A percentile compares a stretch with the other conserved stretches of the same genome.
phyloP scores from a whole-genome alignment of 53 echinoderm and acorn worm genomes.

The Apostichopus leukothele region DNA sequence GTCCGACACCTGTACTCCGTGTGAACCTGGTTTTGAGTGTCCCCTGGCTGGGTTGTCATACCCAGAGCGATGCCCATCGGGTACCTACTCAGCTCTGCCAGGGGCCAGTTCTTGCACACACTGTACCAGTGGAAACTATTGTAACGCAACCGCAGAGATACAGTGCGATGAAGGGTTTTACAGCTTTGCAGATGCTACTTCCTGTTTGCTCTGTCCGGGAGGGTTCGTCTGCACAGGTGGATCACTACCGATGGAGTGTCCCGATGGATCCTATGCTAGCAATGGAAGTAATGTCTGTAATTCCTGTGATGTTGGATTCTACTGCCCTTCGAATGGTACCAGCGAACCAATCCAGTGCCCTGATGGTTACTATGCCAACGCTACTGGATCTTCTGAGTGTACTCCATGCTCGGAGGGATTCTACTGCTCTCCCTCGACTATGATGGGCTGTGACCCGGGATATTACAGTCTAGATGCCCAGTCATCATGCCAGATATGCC shows the following conservation, averaged over 20 bases:
- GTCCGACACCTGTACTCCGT: conserved; percentile 64
- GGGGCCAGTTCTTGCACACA: conserved; percentile 56
- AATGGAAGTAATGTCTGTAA: conserved; percentile 76
- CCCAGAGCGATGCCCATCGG: conserved; percentile 59
- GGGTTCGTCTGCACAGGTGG: conserved; percentile 71
- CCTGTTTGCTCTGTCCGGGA: conserved; percentile 75
- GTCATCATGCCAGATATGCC: conserved; percentile 71
- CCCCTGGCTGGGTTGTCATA: conserved; percentile 53
- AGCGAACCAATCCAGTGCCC: conserved; percentile 75
- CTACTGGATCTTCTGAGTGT: conserved; percentile 58
- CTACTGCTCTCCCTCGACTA: conserved; percentile 67
- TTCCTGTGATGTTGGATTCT: conserved; percentile 67
- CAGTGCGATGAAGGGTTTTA: conserved; percentile 75
- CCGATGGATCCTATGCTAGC: conserved; percentile 65
- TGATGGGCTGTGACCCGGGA: conserved; percentile 66
- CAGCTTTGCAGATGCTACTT: conserved; percentile 70
- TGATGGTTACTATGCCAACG: conserved; percentile 66
- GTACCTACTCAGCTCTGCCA: conserved; percentile 50
- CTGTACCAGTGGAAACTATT: conserved; percentile 77
- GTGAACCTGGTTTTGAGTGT: conserved; percentile 75
- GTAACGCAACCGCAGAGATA: conserved; percentile 57
- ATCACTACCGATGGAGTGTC: conserved; percentile 44
- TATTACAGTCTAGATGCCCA: conserved; percentile 71
- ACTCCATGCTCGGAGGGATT: conserved; percentile 60
- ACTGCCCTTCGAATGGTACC: conserved; percentile 70